phyloP scores from a whole-genome alignment of 2,797 vertebrate species.

The Acanthis flammea region DNA sequence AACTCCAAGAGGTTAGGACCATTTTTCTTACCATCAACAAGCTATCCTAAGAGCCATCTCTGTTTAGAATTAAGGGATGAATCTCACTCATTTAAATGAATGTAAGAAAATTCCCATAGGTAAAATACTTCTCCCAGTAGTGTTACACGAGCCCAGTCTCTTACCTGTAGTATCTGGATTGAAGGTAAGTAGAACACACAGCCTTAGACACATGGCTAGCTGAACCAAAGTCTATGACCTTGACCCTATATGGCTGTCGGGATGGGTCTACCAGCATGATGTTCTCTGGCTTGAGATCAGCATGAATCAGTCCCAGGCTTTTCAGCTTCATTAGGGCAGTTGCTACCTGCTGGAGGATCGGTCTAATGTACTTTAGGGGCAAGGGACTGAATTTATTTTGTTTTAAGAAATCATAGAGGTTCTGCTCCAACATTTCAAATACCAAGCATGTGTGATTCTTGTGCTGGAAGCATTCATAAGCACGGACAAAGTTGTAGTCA shows the following conservation, averaged over 20 bases:
- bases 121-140: not conserved
- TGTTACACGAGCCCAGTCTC: not conserved
- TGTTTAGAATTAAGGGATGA: not conserved
- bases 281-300: slow-evolving; percentile 98
- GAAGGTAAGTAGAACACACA: slow-evolving; percentile 97
- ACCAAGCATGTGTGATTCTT: slow-evolving; percentile 99
- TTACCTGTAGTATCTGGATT: slow-evolving; percentile 99
- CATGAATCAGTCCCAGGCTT: slow-evolving; percentile 96
- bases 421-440: slow-evolving; percentile 99
- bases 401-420: slow-evolving; percentile 98
- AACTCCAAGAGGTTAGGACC: not conserved
- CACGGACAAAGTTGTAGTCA: slow-evolving; percentile 97
- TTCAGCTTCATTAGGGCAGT: slow-evolving; percentile 98
- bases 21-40: not conserved
- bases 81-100: not conserved
- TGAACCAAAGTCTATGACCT: slow-evolving; percentile 98
- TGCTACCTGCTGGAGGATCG: slow-evolving; percentile 96
- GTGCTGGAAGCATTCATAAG: slow-evolving; percentile 99
- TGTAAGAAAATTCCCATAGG: not conserved
- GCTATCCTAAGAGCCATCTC: not conserved
- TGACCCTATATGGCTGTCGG: slow-evolving; percentile 95
- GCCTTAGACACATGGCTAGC: slow-evolving; percentile 99
- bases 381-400: slow-evolving; percentile 99
- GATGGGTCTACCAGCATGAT: slow-evolving; percentile 99
- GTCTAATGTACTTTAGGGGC: slow-evolving; percentile 95